Percentiles rank a stretch among this genome's conserved stretches.
These are phyloP conservation scores for Phengaris alcon DNA, from an alignment of 2,888 invertebrate genomes.

Conservation along the genomic window DNA sequence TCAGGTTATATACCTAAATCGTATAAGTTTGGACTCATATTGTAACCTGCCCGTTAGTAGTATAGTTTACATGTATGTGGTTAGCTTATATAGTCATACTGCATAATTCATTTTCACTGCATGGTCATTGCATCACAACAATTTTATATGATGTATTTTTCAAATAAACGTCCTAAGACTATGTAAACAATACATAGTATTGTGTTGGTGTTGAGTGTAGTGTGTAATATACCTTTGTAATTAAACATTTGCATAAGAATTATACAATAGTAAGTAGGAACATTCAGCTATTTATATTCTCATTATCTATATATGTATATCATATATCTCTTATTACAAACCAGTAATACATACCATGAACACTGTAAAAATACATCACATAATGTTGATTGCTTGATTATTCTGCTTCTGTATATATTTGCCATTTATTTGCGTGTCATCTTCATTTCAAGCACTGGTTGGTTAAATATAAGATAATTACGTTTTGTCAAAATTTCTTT, in stretches of 20 bases:
- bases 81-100: background rate
- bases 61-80: conserved; percentile 12
- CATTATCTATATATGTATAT: too few species aligned
- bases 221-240: too few species aligned
- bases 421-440: background rate
- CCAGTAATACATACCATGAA: background rate
- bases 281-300: too few species aligned
- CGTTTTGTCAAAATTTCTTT: too few species aligned
- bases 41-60: background rate
- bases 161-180: too few species aligned
- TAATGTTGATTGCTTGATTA: background rate
- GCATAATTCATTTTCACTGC: conserved; percentile 20
- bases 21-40: conserved; percentile 4
- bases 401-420: background rate
- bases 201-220: too few species aligned
- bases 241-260: too few species aligned
- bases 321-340: too few species aligned
- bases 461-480: conserved; percentile 14
- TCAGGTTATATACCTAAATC: background rate
- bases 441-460: background rate
- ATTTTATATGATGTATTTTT: background rate
- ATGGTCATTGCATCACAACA: background rate
- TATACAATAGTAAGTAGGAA: too few species aligned
- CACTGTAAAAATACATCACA: background rate
- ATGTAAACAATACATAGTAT: too few species aligned